Evolutionary conservation across 2,888 invertebrate species (phyloP), one percentile per base, ranked within the genome.

Genomic region (Chrysotoxum bicinctum): DNA sequence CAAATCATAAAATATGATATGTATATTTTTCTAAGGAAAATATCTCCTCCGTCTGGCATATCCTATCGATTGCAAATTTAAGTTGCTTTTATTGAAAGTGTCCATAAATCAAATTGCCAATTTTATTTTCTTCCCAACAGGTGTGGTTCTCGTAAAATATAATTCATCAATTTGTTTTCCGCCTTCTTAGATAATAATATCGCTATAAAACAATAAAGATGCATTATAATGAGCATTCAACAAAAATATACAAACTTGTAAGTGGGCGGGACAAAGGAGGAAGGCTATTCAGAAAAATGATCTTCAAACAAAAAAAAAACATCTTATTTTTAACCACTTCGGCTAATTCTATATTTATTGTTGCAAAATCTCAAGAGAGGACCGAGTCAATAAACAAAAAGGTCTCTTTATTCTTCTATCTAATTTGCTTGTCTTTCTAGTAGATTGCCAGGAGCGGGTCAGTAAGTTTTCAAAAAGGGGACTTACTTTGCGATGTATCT

Each of bases 271-370:
- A n/a, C 4, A 37, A 37, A 60, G 16, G 37, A 32, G 10, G 10
- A 58, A 32, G 10, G 10, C 35, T 16, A 10, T 16, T 30, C 35
- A 60, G 23, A 21, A 37, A 37, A 12, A 14, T 37, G 0, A 37
- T 37, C 37, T 8, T 14, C 7, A 35, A 14, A 40, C 8, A 14
- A n/a, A 23, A 26, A 52, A 52, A 26, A 26, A 26, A 26, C 2
- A 50, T 12, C 14, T 48, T 52, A 52, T 52, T 32, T 64, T 12
- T 43, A 74, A 45, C 43, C 54, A 77, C 69, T 79, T 69, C 48
- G 9, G 54, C 52, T 37, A 26, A 60, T 60, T 81, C 16, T 77
- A 16, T 62, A 58, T 76, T 81, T 81, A 76, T 72, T 70, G 66
- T 76, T 66, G 64, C 50, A 76, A 32, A 30, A 37, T 62, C 66